Base-by-base conservation (phyloP, 2,888 invertebrate genomes). In the Papilio elwesi region DNA sequence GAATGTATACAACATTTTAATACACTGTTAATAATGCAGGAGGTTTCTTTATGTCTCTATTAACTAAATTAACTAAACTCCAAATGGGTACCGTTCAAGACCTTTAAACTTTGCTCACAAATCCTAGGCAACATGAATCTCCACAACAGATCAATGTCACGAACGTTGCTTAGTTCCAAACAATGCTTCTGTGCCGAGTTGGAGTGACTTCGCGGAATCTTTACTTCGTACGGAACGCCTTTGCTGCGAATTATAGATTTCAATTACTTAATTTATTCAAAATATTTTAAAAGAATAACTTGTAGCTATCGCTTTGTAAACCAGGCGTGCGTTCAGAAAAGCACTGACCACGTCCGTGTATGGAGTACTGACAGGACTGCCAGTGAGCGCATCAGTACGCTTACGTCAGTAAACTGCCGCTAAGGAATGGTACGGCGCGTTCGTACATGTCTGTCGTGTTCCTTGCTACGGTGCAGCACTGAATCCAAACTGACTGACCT, bases 31-130 rank as follows among this genome's bases (percentile, higher is more conserved):
- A 4, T 26, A 4, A 2, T 26, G 1, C 26, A 26, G 26, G 26
- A 26, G n/a, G 26, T 26, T 26, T 26, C 26, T 26, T 26, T 26
- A 26, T 26, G 26, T 26, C 26, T 26, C 1, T 26, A 2, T 26
- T 26, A 26, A 26, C 26, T 26, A 26, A 26, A 26, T 26, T 26
- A 26, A 1, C 26, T 26, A 26, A 26, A 62, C 59, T 15, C 6
- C 59, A 43, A 59, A 59, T 59, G 26, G 43, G 8, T 43, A 62
- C 59, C n/a, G 43, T 62, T 43, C 59, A 62, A 62, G 59, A 15
- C 43, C 15, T 43, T 62, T 9, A n/a, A 62, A 62, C 43, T 62
- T 62, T 10, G 59, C 10, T 15, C 59, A 15, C 59, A 43, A 62
- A 62, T 62, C 59, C 15, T n/a, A 15, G 38, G 11, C 59, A 38